Conservation (phyloP, 2,797 vertebrate species). For the Paguma larvata region DNA sequence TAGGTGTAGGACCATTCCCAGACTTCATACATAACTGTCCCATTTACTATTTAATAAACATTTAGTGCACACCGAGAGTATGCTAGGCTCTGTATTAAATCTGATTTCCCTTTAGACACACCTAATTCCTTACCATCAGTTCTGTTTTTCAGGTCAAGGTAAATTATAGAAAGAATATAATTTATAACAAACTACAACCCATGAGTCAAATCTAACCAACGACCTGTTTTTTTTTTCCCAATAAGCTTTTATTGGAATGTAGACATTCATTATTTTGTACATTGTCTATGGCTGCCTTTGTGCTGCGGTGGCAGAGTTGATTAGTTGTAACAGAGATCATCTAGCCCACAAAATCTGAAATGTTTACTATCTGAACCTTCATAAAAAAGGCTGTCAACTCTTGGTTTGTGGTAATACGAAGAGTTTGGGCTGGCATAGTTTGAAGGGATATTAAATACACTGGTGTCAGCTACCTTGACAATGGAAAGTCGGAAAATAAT, state of each 20-base stretch:
- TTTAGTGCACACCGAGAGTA: neutral
- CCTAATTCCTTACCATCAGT: neutral
- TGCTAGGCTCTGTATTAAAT: neutral
- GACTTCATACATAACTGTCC: neutral
- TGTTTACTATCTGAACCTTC: neutral
- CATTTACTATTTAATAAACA: conserved; percentile 7
- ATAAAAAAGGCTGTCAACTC: neutral
- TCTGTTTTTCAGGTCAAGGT: neutral
- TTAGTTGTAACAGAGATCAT: neutral
- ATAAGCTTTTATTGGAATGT: neutral
- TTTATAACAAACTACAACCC: neutral
- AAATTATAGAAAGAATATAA: conserved; percentile 22
- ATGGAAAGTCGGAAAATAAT: neutral
- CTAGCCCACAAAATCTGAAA: neutral
- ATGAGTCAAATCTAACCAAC: neutral
- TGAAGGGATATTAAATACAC: neutral
- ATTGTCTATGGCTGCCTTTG: neutral
- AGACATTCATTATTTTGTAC: neutral
- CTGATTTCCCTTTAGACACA: neutral
- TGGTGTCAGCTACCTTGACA: neutral
- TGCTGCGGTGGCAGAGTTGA: neutral
- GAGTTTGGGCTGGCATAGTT: neutral
- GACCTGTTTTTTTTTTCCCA: neutral
- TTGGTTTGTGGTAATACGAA: neutral
- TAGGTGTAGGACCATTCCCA: neutral